Evolutionary conservation across 2,797 vertebrate genomes (phyloP).

Genomic region (Meda fulgida): DNA sequence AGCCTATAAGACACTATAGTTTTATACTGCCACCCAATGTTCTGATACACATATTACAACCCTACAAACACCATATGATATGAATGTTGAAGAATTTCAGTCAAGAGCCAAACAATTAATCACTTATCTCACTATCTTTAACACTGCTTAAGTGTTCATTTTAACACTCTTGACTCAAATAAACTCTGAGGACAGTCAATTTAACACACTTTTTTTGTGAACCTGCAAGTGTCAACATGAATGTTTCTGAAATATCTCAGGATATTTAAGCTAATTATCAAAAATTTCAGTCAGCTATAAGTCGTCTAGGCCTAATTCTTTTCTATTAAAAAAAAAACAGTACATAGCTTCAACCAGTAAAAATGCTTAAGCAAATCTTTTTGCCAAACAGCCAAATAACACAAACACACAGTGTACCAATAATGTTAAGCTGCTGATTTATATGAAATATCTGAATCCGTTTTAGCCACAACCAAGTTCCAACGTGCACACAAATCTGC

Average conservation of each 20-base stretch:
- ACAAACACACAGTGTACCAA: background rate
- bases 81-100: too few species aligned
- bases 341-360: background rate
- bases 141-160: too few species aligned
- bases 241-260: background rate
- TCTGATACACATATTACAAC: constrained; percentile 18
- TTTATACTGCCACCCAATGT: constrained; percentile 14
- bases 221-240: background rate
- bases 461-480: constrained; percentile 8
- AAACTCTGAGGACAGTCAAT: too few species aligned
- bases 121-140: too few species aligned
- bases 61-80: background rate
- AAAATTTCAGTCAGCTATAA: background rate
- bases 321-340: background rate
- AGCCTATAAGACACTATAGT: background rate
- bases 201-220: too few species aligned
- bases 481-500: background rate
- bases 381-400: background rate
- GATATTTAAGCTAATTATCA: background rate
- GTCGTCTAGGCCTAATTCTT: background rate
- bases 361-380: background rate
- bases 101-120: too few species aligned
- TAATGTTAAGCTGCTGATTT: background rate
- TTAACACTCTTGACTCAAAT: too few species aligned
- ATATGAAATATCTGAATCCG: background rate